Base-by-base conservation (phyloP, 2,888 invertebrate species). In the Brachylomia viminalis region DNA sequence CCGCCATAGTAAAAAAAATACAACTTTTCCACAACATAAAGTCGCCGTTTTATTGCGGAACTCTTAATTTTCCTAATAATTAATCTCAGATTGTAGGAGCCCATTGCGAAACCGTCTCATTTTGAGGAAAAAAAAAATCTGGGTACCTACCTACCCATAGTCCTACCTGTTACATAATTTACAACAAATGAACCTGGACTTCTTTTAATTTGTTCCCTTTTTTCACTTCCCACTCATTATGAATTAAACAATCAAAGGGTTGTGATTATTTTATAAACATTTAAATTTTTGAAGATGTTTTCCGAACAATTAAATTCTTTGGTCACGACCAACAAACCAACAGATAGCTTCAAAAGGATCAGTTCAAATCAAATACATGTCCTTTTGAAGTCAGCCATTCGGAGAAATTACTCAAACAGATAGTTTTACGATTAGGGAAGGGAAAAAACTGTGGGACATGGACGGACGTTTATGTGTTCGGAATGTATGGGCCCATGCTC, bases 351-450 rank as follows among this genome's bases (percentile, higher is more conserved):
- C 81, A 81, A 85, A 87, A 75, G 75, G 56, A 75, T 73, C 20
- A 38, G 78, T 81, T 74, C 75, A 71, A 82, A 86, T 83, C 90
- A 92, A 92, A 92, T 88, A 86, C 82, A 84, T 84, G 82, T 90
- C 85, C 92, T 90, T 95, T 95, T 95, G 95, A 95, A 93, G 94
- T 93, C 82, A 88, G 88, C 88, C 90, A 92, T 95, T 95, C 94
- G 89, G 76, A 91, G 93, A 94, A 95, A 95, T 94, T 91, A 94
- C 90, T 94, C 92, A 93, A 93, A 93, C 91, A 91, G 91, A 91
- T 92, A 90, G 91, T 92, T 95, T 95, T 93, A 95, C 93, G 92
- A 91, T 83, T 79, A 71, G 58, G 69, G 66, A 83, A 78, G 68
- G 84, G 88, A 88, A 90, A 92, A 90, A 92, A 91, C 86, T 89